Percentiles rank a stretch among this genome's conserved stretches.
Conservation (phyloP, 2,888 invertebrate genomes). For the Trichogramma dendrolimi region DNA sequence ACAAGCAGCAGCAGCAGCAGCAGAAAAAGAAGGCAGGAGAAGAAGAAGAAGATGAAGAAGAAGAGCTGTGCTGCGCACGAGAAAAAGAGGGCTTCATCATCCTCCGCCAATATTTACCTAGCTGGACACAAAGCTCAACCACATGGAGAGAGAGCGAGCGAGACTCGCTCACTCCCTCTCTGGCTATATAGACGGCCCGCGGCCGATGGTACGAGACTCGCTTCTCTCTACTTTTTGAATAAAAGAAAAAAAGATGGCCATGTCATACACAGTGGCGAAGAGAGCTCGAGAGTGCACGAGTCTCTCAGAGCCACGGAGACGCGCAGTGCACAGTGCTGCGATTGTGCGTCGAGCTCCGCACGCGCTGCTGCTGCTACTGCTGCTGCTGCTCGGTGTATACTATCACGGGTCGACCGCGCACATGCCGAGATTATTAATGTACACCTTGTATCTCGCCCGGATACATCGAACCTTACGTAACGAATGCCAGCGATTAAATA, state of each 20-base stretch:
- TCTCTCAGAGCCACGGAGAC: not conserved
- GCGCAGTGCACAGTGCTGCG: not conserved
- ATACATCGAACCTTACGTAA: too few species aligned
- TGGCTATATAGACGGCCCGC: not conserved
- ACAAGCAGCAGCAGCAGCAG: too few species aligned
- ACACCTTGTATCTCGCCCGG: too few species aligned
- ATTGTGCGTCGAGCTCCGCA: too few species aligned
- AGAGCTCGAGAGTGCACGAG: not conserved
- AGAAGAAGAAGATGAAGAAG: constrained; percentile 25
- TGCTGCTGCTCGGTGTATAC: too few species aligned
- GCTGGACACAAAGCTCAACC: constrained; percentile 39
- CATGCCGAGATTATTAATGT: too few species aligned
- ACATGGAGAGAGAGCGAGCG: not conserved
- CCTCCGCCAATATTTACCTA: constrained; percentile 48
- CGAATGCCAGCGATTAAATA: too few species aligned
- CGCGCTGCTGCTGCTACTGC: too few species aligned
- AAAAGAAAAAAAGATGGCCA: constrained; percentile 18
- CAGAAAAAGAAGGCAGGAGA: too few species aligned
- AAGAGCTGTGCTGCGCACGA: constrained; percentile 7
- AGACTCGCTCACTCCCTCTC: not conserved
- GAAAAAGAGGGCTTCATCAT: constrained; percentile 41
- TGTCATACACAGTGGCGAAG: constrained; percentile 4
- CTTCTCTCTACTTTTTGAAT: too few species aligned
- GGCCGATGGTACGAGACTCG: too few species aligned
- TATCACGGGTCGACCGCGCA: too few species aligned